Evolutionary conservation across 2,113 vertebrate genomes (phyloP).

Genomic region (Martes martes): DNA sequence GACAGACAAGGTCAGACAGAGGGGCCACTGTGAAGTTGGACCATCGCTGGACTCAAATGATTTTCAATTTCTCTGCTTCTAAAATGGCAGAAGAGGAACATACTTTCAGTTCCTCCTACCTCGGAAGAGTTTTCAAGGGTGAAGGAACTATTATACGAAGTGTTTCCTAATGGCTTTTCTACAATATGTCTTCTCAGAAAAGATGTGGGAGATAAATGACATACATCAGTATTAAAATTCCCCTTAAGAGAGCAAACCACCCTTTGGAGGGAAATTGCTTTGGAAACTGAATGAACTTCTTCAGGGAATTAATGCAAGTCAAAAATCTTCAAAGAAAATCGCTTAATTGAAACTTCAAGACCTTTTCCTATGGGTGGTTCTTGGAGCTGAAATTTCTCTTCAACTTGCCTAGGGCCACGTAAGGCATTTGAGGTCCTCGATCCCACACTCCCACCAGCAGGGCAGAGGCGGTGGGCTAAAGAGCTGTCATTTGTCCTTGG

Average conservation of each 20-base stretch:
- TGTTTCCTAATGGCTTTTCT: not conserved
- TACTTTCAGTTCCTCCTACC: not conserved
- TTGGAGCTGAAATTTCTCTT: not conserved
- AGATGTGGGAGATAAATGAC: not conserved
- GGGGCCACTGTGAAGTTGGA: not conserved
- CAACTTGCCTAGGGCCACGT: not conserved
- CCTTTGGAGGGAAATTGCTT: not conserved
- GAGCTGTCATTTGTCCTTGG: not conserved
- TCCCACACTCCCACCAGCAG: not conserved
- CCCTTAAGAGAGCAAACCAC: not conserved
- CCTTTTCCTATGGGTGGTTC: not conserved
- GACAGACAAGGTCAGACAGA: not conserved
- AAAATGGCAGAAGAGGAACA: not conserved
- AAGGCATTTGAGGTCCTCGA: not conserved
- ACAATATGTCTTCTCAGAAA: not conserved
- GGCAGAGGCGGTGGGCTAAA: not conserved
- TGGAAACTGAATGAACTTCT: constrained; percentile 16
- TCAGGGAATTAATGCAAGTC: not conserved
- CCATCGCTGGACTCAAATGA: accelerated
- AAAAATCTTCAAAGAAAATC: not conserved
- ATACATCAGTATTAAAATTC: not conserved
- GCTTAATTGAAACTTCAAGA: not conserved
- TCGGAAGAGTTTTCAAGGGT: not conserved
- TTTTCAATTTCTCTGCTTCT: not conserved
- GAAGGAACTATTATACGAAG: not conserved